These are phyloP conservation scores for Climacteris rufus DNA, from an alignment of 2,113 vertebrate genomes.

Conservation along the genomic window DNA sequence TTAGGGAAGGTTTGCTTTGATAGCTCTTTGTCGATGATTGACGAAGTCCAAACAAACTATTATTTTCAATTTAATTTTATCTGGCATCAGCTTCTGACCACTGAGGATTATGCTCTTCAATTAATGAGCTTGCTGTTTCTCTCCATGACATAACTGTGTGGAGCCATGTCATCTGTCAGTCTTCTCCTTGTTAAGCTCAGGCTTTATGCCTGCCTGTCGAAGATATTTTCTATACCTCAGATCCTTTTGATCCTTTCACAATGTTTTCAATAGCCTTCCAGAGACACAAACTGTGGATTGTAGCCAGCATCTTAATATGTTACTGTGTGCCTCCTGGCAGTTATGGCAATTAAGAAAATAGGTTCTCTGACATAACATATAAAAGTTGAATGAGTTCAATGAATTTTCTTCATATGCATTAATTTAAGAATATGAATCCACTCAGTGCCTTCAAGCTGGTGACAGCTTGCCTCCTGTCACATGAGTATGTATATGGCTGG, in stretches of 20 bases:
- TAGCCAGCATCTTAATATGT: neutral
- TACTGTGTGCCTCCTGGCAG: neutral
- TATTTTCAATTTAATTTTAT: conserved; percentile 30
- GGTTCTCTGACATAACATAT: neutral
- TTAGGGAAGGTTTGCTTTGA: conserved; percentile 39
- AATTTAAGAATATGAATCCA: neutral
- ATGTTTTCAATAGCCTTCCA: neutral
- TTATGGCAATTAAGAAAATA: neutral
- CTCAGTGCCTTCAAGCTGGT: neutral
- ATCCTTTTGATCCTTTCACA: neutral
- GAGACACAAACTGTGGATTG: neutral
- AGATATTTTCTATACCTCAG: neutral
- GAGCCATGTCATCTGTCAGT: neutral
- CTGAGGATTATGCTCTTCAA: neutral
- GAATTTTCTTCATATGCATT: neutral
- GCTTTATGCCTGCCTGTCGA: neutral
- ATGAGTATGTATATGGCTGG: neutral
- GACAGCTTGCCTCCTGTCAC: neutral
- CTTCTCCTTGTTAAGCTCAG: neutral
- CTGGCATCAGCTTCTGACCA: neutral
- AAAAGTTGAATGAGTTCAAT: neutral
- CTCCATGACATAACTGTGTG: neutral
- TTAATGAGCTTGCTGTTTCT: neutral
- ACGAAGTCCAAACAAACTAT: conserved; percentile 43
- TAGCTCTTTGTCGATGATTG: neutral